Evolutionary conservation across 2,797 vertebrate genomes (phyloP), one percentile per base, ranked within the genome.

Genomic region (Pipistrellus kuhlii): DNA sequence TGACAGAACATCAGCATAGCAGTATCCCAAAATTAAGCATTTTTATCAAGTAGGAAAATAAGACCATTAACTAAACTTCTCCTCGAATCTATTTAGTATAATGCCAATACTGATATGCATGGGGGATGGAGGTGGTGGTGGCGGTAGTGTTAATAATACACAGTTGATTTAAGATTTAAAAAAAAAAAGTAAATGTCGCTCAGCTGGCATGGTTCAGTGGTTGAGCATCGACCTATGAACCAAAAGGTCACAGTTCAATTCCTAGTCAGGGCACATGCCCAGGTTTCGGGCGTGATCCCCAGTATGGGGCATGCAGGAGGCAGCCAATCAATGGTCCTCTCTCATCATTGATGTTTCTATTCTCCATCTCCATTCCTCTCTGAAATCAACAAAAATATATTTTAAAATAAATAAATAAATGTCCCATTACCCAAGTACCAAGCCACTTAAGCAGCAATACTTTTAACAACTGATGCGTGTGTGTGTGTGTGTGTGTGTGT

Each of bases 41-140:
- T 95, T 94, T 94, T 80, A 93, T 57, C 23, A 88, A 88, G 38
- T 21, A 95, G 12, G 46, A 94, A 91, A 90, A 83, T 72, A 27
- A 95, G 81, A 93, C 76, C 53, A 80, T 32, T 90, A 77, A 66
- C 78, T 94, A 72, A 90, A 96, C 23, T 92, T 91, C 80, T 85
- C 44, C 32, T 95, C 62, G 27, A 94, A 64, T 94, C 35, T 84
- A 73, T 80, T 88, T 92, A 86, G 6, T 87, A 51, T 46, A 66
- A 87, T 91, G 18, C 57, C 89, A 89, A 59, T 59, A 85, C 53
- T 71, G 44, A 32, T 88, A 46, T 66, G 30, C 30, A 14, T 4
- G n/a, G 23, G 5, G 15, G 23, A 15, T 59, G 55, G 44, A 21
- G 11, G 76, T 5, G 13, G 68, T 11, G 15, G 44, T 72, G 30